A percentile compares a stretch with the other conserved stretches of the same genome.
These are phyloP conservation scores for Hemicrepidius hirtus DNA, from an alignment of 2,888 invertebrate species.

Conservation along the genomic window DNA sequence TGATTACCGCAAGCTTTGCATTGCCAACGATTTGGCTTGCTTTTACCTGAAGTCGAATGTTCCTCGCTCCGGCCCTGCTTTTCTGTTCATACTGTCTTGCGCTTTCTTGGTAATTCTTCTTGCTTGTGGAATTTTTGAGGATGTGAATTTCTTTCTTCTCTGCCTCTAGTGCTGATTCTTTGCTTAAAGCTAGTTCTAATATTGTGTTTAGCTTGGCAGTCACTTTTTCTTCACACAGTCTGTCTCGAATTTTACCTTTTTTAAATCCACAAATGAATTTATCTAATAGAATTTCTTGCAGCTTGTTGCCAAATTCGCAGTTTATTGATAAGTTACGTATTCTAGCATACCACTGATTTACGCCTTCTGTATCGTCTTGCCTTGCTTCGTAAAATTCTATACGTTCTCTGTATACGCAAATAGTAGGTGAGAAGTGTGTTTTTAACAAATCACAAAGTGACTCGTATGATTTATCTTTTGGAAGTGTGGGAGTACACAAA, in stretches of 20 bases:
- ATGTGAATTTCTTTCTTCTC: too few relatives aligned
- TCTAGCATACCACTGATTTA: not conserved
- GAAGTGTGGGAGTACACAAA: constrained; percentile 10
- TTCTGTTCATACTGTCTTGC: too few relatives aligned
- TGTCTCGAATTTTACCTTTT: not conserved
- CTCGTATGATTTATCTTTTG: constrained; percentile 12
- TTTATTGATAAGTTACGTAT: constrained; percentile 9
- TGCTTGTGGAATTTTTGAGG: too few relatives aligned
- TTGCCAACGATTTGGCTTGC: not conserved
- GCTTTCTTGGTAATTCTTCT: too few relatives aligned
- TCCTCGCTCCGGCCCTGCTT: too few relatives aligned
- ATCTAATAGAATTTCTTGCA: not conserved
- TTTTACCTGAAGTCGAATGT: not conserved
- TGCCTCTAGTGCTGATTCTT: not conserved
- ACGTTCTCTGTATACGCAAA: constrained; percentile 3
- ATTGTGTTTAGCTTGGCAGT: not conserved
- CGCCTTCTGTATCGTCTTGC: not conserved
- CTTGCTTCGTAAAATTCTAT: constrained; percentile 3
- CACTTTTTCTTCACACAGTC: not conserved
- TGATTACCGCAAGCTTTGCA: not conserved
- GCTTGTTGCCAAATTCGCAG: not conserved
- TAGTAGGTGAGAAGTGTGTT: not conserved
- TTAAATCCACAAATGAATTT: constrained; percentile 1
- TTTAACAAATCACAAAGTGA: not conserved
- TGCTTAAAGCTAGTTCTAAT: constrained; percentile 2